These are phyloP conservation scores for Cheilosia urbana DNA, from an alignment of 2,888 invertebrate genomes.

Conservation along the genomic window DNA sequence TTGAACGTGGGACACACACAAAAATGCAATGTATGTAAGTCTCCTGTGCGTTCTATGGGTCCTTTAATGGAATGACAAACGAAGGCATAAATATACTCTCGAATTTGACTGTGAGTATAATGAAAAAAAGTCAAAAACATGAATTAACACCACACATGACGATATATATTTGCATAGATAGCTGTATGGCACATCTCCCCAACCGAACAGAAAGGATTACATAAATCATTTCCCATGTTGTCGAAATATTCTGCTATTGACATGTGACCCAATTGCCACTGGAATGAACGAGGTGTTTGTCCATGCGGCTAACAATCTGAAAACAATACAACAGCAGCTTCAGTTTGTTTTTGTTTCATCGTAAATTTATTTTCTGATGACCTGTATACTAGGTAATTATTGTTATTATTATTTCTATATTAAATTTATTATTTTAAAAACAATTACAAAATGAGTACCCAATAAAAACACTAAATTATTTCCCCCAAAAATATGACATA, in stretches of 20 bases:
- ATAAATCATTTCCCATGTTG: slow-evolving; percentile 73
- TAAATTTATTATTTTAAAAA: no score
- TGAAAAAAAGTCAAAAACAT: slow-evolving; percentile 52
- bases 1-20: slow-evolving; percentile 47
- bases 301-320: slow-evolving; percentile 69
- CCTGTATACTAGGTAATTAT: slow-evolving; percentile 46
- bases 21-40: slow-evolving; percentile 49
- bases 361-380: slow-evolving; percentile 39
- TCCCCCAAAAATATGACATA: no score
- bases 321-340: slow-evolving; percentile 63
- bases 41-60: slow-evolving; percentile 55
- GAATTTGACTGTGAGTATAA: slow-evolving; percentile 67
- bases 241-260: slow-evolving; percentile 75
- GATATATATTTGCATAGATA: slow-evolving; percentile 61
- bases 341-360: slow-evolving; percentile 36
- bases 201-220: slow-evolving; percentile 67
- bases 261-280: slow-evolving; percentile 75
- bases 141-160: slow-evolving; percentile 73
- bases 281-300: slow-evolving; percentile 59
- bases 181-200: slow-evolving; percentile 47
- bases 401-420: slow-evolving; percentile 16
- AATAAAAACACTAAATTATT: no score
- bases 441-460: no score
- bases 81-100: slow-evolving; percentile 71
- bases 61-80: slow-evolving; percentile 73